Percentiles rank a stretch among this genome's conserved stretches.
phyloP scores from a whole-genome alignment of 2,113 vertebrate genomes.

The Corythornis cristatus region DNA sequence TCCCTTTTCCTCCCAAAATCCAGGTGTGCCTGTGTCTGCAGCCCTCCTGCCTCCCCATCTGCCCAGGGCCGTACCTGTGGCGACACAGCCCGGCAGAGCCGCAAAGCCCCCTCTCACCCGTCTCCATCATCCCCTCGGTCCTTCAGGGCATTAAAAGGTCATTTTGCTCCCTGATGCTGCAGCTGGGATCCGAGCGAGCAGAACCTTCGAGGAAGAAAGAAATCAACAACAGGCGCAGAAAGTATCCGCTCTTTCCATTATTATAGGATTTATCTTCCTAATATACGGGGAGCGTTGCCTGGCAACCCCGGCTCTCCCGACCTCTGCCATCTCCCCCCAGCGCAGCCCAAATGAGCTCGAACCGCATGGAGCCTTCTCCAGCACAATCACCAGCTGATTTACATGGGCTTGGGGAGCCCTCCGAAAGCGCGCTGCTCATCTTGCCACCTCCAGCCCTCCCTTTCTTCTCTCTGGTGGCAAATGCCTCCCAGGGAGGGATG shows the following conservation, averaged over 20 bases:
- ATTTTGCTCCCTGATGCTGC: neutral
- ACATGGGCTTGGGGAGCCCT: neutral
- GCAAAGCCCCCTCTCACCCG: neutral
- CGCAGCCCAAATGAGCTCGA: neutral
- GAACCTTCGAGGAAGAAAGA: neutral
- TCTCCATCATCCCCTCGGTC: neutral
- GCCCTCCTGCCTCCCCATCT: neutral
- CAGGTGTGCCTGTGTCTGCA: neutral
- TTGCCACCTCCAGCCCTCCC: neutral
- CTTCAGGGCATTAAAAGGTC: neutral
- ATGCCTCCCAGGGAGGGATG: neutral
- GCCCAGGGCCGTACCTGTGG: neutral
- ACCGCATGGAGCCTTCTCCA: neutral
- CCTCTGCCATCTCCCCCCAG: constrained; percentile 27
- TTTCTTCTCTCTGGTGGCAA: neutral
- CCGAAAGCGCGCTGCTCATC: accelerated
- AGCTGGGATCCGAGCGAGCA: neutral
- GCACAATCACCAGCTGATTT: neutral
- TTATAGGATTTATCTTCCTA: constrained; percentile 56
- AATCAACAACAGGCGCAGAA: neutral
- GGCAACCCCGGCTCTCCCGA: constrained; percentile 24
- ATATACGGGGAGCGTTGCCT: constrained; percentile 48
- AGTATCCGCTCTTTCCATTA: constrained; percentile 45
- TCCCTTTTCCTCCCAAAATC: neutral
- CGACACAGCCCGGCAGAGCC: neutral